These are phyloP conservation scores for Pelobates fuscus DNA, from an alignment of 2,113 vertebrate genomes.

Conservation along the genomic window DNA sequence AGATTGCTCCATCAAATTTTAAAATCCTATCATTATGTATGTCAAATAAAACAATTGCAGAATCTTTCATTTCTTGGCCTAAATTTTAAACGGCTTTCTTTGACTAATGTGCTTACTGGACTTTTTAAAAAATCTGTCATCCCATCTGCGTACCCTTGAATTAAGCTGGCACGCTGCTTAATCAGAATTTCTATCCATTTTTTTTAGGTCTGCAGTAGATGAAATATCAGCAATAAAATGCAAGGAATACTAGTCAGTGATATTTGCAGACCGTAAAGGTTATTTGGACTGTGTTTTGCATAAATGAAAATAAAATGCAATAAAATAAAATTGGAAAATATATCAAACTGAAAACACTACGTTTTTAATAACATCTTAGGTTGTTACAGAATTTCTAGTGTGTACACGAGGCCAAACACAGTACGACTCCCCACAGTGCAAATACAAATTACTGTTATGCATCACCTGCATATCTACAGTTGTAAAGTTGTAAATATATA, in stretches of 20 bases:
- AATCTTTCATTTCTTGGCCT: constrained; percentile 31
- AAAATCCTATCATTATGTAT: constrained; percentile 3
- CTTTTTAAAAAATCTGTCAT: constrained; percentile 43
- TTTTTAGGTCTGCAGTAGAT: constrained; percentile 8
- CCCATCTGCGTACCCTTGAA: constrained; percentile 40
- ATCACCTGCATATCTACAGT: too few species aligned
- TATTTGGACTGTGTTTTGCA: constrained; percentile 2
- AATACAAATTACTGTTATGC: too few species aligned
- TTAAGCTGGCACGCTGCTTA: constrained; percentile 25
- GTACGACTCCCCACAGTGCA: too few species aligned
- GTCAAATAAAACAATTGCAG: constrained; percentile 22
- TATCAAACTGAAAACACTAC: too few species aligned
- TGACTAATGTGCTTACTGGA: constrained; percentile 42
- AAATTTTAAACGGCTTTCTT: constrained; percentile 21
- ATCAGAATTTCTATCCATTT: not conserved
- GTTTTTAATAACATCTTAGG: too few species aligned
- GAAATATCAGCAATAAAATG: constrained; percentile 38
- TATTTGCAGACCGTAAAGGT: constrained; percentile 27
- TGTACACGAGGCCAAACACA: too few species aligned
- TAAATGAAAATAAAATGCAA: constrained; percentile 1
- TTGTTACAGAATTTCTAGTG: too few species aligned
- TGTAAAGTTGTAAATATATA: too few species aligned
- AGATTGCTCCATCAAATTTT: not conserved
- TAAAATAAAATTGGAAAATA: too few species aligned
- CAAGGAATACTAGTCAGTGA: constrained; percentile 8